Base-by-base conservation (phyloP, 2,797 vertebrate genomes). In the Gymnothorax reevesii region DNA sequence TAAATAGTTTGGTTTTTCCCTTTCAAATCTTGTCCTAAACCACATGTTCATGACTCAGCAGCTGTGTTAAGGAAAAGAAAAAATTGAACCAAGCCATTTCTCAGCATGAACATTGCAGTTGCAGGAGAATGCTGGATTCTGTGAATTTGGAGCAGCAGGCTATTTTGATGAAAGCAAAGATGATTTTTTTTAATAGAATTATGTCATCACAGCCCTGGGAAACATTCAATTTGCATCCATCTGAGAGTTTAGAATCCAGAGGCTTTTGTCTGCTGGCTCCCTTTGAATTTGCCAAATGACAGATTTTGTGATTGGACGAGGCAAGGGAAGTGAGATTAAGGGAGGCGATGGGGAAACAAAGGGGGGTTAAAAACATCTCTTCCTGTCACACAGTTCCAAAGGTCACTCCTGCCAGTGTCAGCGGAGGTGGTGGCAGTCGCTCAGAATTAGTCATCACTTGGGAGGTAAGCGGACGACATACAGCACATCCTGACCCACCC, bases 391-490 rank as follows among this genome's bases (percentile, higher is more conserved):
- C 95, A 99, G 98, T 97, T 92, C 98, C 98, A 0, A 98, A 98
- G 94, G 97, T 99, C 94, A 98, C 98, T 42, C 98, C 98, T 1
- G 97, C 98, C 54, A 99, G 98, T 0, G 98, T 99, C 94, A 99
- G 97, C 0, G 98, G 98, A 92, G 98, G 98, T 17, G 98, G 98
- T 86, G 98, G 98, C 90, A 99, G 97, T 94, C 98, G 97, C 89
- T 98, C 98, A 0, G 98, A 99, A 93, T 97, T 99, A 95, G 98
- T 99, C 93, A 99, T 99, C 93, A 99, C 97, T 27, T 99, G 98
- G 98, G 98, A 99, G 97, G 98, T 99, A 95, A 97, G 95, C 90
- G 88, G 87, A 88, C 90, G 10, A 13, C 10, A 22, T 83, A 25
- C 55, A 22, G 52, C 22, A 25, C 84, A 42, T 90, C 59, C 15